A percentile compares a stretch with the other conserved stretches of the same genome.
Conservation (phyloP, 1,140 invertebrate species). For the Procambarus clarkii region DNA sequence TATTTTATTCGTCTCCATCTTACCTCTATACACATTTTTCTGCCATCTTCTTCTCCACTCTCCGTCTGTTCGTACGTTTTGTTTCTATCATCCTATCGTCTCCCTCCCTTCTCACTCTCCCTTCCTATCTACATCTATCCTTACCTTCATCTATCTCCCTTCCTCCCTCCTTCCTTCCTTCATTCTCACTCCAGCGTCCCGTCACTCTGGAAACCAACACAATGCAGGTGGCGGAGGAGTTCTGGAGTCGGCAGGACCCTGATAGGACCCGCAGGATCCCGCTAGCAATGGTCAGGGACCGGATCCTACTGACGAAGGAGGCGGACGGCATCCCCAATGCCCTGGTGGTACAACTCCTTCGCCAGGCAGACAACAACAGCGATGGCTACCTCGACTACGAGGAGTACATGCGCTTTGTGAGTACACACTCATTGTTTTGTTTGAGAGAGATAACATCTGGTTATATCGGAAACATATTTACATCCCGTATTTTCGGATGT, state of each 20-base stretch:
- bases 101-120: background rate
- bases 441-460: no score
- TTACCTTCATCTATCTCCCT: background rate
- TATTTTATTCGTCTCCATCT: background rate
- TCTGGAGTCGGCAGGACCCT: constrained; percentile 26
- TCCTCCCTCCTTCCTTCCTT: background rate
- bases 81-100: no score
- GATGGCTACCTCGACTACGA: constrained; percentile 54
- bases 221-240: constrained; percentile 28
- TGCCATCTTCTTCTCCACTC: background rate
- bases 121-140: background rate
- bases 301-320: constrained; percentile 43
- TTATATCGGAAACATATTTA: no score
- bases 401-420: constrained; percentile 53
- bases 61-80: no score
- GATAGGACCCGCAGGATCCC: constrained; percentile 16
- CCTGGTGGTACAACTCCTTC: constrained; percentile 41
- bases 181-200: background rate
- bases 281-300: constrained; percentile 25
- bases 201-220: background rate
- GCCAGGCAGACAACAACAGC: constrained; percentile 39
- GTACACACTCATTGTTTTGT: background rate
- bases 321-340: constrained; percentile 36
- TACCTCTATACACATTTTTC: background rate
- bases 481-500: no score